Evolutionary conservation across 1,140 invertebrate genomes (phyloP).

Genomic region (Tetragnatha versicolor): DNA sequence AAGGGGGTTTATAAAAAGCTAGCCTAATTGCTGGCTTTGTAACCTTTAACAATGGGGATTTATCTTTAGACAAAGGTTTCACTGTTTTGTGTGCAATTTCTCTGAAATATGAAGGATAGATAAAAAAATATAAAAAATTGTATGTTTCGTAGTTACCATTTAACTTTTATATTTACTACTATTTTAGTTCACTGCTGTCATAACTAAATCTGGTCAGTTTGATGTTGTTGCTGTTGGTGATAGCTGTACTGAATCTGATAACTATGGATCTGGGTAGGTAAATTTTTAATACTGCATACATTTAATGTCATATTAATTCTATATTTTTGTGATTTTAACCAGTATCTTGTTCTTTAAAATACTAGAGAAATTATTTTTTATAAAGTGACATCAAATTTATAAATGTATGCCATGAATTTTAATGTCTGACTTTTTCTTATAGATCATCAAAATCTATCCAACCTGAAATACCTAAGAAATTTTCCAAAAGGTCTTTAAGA

Average conservation of each 20-base stretch:
- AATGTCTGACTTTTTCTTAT: neutral
- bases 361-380: neutral
- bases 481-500: slow-evolving; percentile 16
- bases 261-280: neutral
- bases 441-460: neutral
- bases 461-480: neutral
- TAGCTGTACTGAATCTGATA: neutral
- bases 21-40: no score
- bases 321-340: neutral
- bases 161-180: neutral
- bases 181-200: neutral
- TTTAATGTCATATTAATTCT: no score
- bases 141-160: no score
- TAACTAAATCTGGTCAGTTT: slow-evolving; percentile 3
- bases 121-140: no score
- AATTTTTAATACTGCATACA: no score
- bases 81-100: no score
- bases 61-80: no score
- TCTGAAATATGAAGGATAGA: no score
- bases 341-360: neutral
- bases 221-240: neutral
- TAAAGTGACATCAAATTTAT: neutral
- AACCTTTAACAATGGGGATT: no score
- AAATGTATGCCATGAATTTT: neutral
- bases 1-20: no score